Base-by-base conservation (phyloP, 2,113 vertebrate genomes). In the Seriola quinqueradiata region DNA sequence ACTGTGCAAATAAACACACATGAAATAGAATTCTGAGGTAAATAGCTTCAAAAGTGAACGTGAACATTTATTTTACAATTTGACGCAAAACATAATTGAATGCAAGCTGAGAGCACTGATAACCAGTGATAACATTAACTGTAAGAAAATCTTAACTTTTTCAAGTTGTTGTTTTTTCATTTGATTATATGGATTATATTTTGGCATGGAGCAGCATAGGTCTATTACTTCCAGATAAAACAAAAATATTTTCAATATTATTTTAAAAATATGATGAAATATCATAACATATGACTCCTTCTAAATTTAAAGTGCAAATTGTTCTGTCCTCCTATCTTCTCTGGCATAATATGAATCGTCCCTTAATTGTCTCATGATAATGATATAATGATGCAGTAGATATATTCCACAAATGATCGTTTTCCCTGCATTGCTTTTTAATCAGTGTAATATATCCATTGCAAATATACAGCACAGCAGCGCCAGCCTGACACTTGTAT, bases 361-460 rank as follows among this genome's bases (percentile, higher is more conserved):
- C 23, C 36, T 46, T 78, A 21, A 80, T 70, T 68, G 42, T 54
- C n/a, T 63, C 50, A 80, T 74, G 14, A 60, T 44, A 23, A 82
- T 76, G 13, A 50, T 54, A 36, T 38, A 36, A 77, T 59, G 54
- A 42, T 16, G 23, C 25, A 25, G 44, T 32, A 57, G 25, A 36
- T 44, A 64, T 42, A 25, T 5, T 44, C 14, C 19, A 60, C 16
- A 73, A 21, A 71, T 38, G 40, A 60, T 57, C 4, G 32, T 63
- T 72, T 50, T 74, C 16, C 58, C 67, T 61, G 57, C 17, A 28
- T 66, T 68, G 10, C 71, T 65, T 79, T 61, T 81, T 8, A 83
- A 71, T 80, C 36, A 61, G 0, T 48, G 16, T 40, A 63, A 28
- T 57, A 13, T 55, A 13, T 46, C 59, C 44, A 58, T 38, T 19